phyloP scores from a whole-genome alignment of 1,140 invertebrate genomes.

The Aricia agestis region DNA sequence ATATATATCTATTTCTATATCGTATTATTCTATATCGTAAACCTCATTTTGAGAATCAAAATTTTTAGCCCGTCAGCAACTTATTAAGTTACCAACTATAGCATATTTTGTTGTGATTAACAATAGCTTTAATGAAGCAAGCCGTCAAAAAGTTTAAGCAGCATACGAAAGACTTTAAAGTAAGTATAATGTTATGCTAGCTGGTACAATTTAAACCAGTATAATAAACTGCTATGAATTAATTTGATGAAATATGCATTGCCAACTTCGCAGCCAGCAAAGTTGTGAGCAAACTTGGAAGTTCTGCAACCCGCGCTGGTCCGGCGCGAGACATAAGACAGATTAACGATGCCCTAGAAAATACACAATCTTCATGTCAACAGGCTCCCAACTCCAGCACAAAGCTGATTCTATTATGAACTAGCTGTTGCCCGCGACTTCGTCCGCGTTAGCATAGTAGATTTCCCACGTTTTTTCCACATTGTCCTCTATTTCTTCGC shows the following conservation, averaged over 20 bases:
- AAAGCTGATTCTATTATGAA: neutral
- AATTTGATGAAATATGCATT: conserved; percentile 1
- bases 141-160: too few species aligned
- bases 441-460: too few species aligned
- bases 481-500: too few species aligned
- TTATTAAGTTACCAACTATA: too few species aligned
- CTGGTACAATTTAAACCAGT: neutral
- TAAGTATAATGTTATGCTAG: neutral
- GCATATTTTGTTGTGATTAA: too few species aligned
- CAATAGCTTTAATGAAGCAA: too few species aligned
- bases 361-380: neutral
- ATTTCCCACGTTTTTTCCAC: too few species aligned
- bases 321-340: neutral
- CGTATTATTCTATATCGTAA: too few species aligned
- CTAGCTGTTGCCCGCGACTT: too few species aligned
- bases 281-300: neutral
- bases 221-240: conserved; percentile 1
- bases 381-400: neutral
- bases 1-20: too few species aligned
- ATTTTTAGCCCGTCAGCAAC: too few species aligned
- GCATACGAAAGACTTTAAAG: neutral
- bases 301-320: neutral
- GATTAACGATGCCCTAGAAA: neutral
- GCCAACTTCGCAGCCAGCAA: neutral
- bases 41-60: too few species aligned